phyloP scores from a whole-genome alignment of 1,140 invertebrate genomes.

The Lasaia peninsularis region DNA sequence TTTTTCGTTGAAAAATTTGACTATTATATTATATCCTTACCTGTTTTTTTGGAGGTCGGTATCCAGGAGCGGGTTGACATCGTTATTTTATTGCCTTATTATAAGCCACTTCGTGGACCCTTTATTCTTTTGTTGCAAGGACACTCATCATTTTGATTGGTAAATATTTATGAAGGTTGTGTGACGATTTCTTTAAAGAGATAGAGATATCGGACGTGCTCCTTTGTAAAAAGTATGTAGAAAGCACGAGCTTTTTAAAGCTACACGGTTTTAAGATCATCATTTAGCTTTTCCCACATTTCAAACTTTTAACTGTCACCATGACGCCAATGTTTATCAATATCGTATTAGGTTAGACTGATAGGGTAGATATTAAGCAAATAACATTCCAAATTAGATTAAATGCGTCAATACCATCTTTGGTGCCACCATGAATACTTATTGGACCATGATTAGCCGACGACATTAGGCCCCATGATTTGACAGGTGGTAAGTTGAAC shows the following conservation, averaged over 20 bases:
- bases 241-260: background rate
- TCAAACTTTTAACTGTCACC: too few relatives aligned
- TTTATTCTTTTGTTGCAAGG: conserved; percentile 48
- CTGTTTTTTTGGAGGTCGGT: conserved; percentile 40
- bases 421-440: too few relatives aligned
- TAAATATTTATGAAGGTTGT: conserved; percentile 48
- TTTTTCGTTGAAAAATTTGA: background rate
- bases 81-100: conserved; percentile 60
- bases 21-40: conserved; percentile 21
- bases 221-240: background rate
- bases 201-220: conserved; percentile 22
- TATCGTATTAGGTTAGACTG: too few relatives aligned
- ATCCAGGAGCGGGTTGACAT: conserved; percentile 65
- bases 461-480: too few relatives aligned
- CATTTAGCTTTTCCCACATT: too few relatives aligned
- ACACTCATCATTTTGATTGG: conserved; percentile 48
- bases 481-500: too few relatives aligned
- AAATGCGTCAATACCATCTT: too few relatives aligned
- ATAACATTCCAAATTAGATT: too few relatives aligned
- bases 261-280: too few relatives aligned
- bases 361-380: too few relatives aligned
- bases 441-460: too few relatives aligned
- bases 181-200: conserved; percentile 30
- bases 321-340: too few relatives aligned
- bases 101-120: conserved; percentile 42